phyloP scores from a whole-genome alignment of 2,797 vertebrate species.

The Sarcoramphus papa region DNA sequence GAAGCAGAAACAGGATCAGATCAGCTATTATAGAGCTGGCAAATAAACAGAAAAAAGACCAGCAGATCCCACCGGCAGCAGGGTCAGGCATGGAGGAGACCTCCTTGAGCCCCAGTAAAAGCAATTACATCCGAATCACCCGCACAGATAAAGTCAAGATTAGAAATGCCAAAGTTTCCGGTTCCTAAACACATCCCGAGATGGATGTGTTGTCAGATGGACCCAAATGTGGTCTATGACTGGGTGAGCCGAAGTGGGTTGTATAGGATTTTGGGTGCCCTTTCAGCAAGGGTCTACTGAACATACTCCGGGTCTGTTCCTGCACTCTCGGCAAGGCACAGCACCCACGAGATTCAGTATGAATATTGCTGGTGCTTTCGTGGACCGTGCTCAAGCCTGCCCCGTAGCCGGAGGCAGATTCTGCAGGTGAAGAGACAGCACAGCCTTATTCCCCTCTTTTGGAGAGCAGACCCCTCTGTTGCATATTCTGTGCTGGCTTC shows the following conservation, averaged over 20 bases:
- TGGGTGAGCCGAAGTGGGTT: neutral
- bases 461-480: neutral
- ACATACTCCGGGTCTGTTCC: neutral
- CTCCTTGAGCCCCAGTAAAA: neutral
- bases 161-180: constrained; percentile 54
- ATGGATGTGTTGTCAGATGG: neutral
- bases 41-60: constrained; percentile 38
- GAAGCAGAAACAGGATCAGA: constrained; percentile 49
- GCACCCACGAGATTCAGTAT: neutral
- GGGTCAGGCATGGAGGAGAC: neutral
- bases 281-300: neutral
- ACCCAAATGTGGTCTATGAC: neutral
- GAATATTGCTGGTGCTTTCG: neutral
- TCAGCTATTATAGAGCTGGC: constrained; percentile 19
- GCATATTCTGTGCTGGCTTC: neutral
- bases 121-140: neutral
- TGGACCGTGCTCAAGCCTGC: neutral
- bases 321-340: neutral
- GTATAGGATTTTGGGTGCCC: neutral
- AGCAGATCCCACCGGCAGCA: constrained; percentile 13
- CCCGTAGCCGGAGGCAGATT: neutral
- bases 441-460: neutral
- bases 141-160: neutral
- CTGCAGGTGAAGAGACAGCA: neutral
- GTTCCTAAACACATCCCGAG: neutral